A percentile compares a stretch with the other conserved stretches of the same genome.
These are phyloP conservation scores for Lepidothrix coronata DNA, from an alignment of 2,113 vertebrate species.

Conservation along the genomic window DNA sequence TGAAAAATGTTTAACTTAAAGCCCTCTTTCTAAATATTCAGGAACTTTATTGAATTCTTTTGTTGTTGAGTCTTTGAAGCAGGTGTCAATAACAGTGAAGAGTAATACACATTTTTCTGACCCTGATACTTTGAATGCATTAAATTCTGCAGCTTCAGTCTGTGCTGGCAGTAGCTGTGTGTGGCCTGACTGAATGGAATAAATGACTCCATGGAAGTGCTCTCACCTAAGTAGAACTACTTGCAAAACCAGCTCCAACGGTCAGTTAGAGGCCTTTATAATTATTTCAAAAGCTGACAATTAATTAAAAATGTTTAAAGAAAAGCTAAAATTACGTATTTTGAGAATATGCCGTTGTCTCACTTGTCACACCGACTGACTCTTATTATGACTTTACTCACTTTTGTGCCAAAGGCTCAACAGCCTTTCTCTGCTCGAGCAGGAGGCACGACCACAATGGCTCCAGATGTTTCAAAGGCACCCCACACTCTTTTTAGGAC, in stretches of 20 bases:
- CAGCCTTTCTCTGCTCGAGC: neutral
- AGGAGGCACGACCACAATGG: neutral
- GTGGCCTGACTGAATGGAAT: neutral
- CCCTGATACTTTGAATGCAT: neutral
- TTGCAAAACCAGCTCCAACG: neutral
- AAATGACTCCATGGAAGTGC: neutral
- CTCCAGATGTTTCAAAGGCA: neutral
- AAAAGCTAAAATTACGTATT: slow-evolving; percentile 27
- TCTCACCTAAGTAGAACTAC: neutral
- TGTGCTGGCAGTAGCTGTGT: neutral
- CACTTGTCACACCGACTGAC: neutral
- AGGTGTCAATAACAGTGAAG: neutral
- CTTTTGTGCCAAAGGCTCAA: neutral
- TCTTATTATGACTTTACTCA: neutral
- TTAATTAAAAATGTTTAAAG: neutral
- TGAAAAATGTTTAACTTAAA: neutral
- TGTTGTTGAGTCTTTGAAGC: neutral
- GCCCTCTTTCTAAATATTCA: neutral
- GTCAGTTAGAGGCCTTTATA: neutral
- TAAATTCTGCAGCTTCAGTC: neutral
- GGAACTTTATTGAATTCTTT: neutral
- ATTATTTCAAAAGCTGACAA: slow-evolving; percentile 30
- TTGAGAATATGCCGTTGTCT: slow-evolving; percentile 4
- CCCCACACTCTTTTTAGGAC: neutral
- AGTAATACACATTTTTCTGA: neutral